These are phyloP conservation scores for Melanargia galathea DNA, from an alignment of 2,888 invertebrate genomes.

Conservation along the genomic window DNA sequence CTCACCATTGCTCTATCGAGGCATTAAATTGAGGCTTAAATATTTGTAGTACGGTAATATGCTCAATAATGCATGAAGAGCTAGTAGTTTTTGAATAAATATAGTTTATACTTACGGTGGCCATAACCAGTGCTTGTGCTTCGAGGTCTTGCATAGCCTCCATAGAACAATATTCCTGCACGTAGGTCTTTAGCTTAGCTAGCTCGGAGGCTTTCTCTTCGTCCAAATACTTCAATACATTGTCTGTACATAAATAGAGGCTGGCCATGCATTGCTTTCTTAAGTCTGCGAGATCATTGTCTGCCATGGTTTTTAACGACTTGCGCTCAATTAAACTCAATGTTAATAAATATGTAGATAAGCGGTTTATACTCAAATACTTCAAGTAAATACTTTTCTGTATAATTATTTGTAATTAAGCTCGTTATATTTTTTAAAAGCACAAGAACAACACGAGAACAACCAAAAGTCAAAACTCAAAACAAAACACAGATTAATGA, in stretches of 20 bases:
- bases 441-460: too few relatives aligned
- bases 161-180: constrained; percentile 62
- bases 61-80: neutral
- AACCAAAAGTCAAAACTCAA: too few relatives aligned
- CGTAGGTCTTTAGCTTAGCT: constrained; percentile 56
- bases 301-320: constrained; percentile 43
- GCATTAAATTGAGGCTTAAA: too few relatives aligned
- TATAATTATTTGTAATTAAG: too few relatives aligned
- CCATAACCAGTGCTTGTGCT: constrained; percentile 60
- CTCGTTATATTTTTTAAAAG: too few relatives aligned
- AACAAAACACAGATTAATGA: too few relatives aligned
- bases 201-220: constrained; percentile 62
- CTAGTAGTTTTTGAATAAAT: constrained; percentile 21
- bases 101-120: constrained; percentile 49
- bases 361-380: too few relatives aligned
- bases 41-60: too few relatives aligned
- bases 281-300: constrained; percentile 60
- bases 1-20: too few relatives aligned
- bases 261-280: constrained; percentile 68
- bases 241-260: constrained; percentile 65
- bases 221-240: constrained; percentile 67
- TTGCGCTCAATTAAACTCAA: neutral
- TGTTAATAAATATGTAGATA: too few relatives aligned
- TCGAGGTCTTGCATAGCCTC: constrained; percentile 65
- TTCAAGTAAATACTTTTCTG: too few relatives aligned